Conservation (phyloP, 1,140 invertebrate species). For the Grapholita molesta region DNA sequence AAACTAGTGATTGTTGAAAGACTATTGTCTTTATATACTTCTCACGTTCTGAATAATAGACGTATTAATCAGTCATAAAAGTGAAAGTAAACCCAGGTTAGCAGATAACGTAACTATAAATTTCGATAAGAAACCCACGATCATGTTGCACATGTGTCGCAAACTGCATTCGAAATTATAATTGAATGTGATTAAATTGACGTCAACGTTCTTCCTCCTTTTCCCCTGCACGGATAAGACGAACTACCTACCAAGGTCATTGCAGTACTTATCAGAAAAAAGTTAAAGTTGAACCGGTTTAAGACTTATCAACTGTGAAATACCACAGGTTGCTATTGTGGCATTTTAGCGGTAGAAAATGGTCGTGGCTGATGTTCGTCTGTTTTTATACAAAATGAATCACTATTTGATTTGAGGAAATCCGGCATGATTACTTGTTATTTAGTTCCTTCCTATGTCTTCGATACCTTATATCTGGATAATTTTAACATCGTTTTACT, state of each 20-base stretch:
- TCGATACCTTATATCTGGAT: no score
- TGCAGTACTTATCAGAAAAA: not conserved
- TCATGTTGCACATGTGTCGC: not conserved
- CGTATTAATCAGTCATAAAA: not conserved
- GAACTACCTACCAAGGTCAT: not conserved
- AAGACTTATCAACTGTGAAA: not conserved
- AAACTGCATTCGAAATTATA: not conserved
- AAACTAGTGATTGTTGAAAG: not conserved
- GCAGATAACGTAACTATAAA: not conserved
- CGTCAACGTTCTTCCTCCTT: not conserved
- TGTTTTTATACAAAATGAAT: not conserved
- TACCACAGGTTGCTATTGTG: not conserved
- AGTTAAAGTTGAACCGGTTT: slow-evolving; percentile 3
- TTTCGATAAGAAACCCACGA: not conserved
- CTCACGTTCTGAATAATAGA: slow-evolving; percentile 4
- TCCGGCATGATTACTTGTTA: not conserved
- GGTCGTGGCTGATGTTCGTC: not conserved
- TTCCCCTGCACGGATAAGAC: not conserved
- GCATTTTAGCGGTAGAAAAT: not conserved
- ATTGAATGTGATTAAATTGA: not conserved
- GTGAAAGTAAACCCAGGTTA: not conserved
- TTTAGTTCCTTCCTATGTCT: not conserved
- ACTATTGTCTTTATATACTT: not conserved
- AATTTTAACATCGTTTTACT: no score
- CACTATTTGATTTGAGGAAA: not conserved